A percentile compares a stretch with the other conserved stretches of the same genome.
Conservation (phyloP, 92 coral and sea anemone genomes). For the Pocillopora grandis region DNA sequence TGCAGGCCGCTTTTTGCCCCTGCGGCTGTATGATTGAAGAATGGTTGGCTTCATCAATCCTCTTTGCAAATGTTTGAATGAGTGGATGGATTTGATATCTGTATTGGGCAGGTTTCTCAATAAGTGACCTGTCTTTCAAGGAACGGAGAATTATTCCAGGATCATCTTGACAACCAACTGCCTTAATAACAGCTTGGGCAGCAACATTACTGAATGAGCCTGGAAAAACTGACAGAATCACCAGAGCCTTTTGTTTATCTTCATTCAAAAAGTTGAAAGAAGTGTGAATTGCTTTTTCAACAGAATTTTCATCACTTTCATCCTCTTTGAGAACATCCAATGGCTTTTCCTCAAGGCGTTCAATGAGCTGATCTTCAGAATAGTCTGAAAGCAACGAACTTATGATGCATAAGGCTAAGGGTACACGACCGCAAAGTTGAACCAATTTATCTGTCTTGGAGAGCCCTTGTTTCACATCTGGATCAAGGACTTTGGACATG, state of each 20-base stretch:
- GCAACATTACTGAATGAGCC: slow-evolving; percentile 24
- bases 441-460: slow-evolving; percentile 4
- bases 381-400: slow-evolving; percentile 28
- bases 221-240: slow-evolving; percentile 1
- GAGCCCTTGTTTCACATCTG: neutral
- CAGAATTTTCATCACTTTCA: slow-evolving; percentile 9
- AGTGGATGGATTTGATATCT: slow-evolving; percentile 35
- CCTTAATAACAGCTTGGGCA: neutral
- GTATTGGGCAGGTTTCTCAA: slow-evolving; percentile 5
- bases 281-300: slow-evolving; percentile 15
- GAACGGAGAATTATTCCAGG: neutral
- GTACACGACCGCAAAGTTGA: slow-evolving; percentile 41
- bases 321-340: slow-evolving; percentile 9
- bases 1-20: slow-evolving; percentile 16
- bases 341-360: neutral
- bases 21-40: neutral
- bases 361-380: slow-evolving; percentile 8
- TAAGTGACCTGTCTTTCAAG: slow-evolving; percentile 25
- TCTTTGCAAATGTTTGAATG: slow-evolving; percentile 25
- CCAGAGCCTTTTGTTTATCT: slow-evolving; percentile 1
- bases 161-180: neutral
- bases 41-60: neutral
- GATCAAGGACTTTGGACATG: neutral
- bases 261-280: slow-evolving; percentile 3
- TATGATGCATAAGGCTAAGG: slow-evolving; percentile 43